Evolutionary conservation across 2,797 vertebrate genomes (phyloP).

Genomic region (Darevskia nairensis): DNA sequence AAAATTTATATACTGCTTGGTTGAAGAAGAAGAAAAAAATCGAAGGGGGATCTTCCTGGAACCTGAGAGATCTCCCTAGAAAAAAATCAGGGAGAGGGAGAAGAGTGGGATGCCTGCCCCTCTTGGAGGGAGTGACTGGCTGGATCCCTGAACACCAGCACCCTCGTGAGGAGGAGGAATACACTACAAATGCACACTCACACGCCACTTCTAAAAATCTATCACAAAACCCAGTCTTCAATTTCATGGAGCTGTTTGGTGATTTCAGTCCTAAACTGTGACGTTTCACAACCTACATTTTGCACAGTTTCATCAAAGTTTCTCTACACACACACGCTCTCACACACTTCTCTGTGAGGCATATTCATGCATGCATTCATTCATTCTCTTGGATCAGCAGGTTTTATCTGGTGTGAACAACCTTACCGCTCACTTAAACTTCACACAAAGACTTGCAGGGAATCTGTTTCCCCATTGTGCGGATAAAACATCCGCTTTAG

Average conservation of each 20-base stretch:
- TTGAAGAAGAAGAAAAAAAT: too few species aligned
- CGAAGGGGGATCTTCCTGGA: too few species aligned
- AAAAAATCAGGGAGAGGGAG: too few species aligned
- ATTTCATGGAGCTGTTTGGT: neutral
- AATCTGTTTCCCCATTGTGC: neutral
- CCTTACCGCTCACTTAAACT: constrained; percentile 18
- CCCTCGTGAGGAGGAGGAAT: neutral
- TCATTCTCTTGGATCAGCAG: constrained; percentile 12
- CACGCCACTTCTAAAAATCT: neutral
- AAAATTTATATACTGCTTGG: too few species aligned
- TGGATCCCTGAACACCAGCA: too few species aligned
- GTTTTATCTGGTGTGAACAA: neutral
- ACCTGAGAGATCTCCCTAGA: too few species aligned
- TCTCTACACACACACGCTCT: neutral
- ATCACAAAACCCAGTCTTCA: neutral
- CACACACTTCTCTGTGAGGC: accelerated
- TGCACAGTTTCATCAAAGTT: constrained; percentile 3
- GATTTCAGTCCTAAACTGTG: constrained; percentile 6
- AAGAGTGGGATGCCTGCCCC: too few species aligned
- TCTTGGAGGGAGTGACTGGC: too few species aligned
- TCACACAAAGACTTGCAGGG: neutral
- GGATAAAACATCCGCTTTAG: neutral
- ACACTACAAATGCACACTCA: neutral
- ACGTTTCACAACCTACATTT: neutral
- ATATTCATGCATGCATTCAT: neutral